Evolutionary conservation across 2,113 vertebrate genomes (phyloP).

Genomic region (Hymenochirus boettgeri): DNA sequence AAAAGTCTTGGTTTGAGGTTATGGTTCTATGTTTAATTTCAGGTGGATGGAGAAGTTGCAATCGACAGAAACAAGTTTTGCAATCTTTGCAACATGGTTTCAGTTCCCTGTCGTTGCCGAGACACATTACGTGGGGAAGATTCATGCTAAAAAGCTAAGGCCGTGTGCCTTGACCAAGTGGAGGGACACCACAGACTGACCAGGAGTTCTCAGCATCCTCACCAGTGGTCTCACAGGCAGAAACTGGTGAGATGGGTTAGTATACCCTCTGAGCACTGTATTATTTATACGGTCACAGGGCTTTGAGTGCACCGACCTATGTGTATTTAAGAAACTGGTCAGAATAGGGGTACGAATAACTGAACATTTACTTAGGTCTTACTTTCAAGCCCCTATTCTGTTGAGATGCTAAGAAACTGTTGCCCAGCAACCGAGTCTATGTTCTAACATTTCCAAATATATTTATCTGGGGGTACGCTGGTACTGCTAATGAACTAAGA

Average conservation of each 20-base stretch:
- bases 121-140: conserved; percentile 71
- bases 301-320: no score
- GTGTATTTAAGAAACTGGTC: no score
- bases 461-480: no score
- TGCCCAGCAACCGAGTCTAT: no score
- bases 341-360: no score
- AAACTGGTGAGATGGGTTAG: conserved; percentile 55
- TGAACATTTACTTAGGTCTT: no score
- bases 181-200: conserved; percentile 31
- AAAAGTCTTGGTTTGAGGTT: background rate
- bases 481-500: no score
- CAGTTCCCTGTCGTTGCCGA: conserved; percentile 64
- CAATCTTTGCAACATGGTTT: conserved; percentile 74
- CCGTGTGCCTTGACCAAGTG: conserved; percentile 47
- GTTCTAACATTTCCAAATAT: no score
- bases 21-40: conserved; percentile 47
- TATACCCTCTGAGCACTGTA: no score
- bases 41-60: conserved; percentile 47
- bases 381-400: no score
- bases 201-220: background rate
- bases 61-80: conserved; percentile 65
- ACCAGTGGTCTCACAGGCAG: conserved; percentile 37
- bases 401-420: no score
- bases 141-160: conserved; percentile 68
- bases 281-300: no score